Conservation (phyloP, 2,888 invertebrate genomes). For the Parnassius glacialis region DNA sequence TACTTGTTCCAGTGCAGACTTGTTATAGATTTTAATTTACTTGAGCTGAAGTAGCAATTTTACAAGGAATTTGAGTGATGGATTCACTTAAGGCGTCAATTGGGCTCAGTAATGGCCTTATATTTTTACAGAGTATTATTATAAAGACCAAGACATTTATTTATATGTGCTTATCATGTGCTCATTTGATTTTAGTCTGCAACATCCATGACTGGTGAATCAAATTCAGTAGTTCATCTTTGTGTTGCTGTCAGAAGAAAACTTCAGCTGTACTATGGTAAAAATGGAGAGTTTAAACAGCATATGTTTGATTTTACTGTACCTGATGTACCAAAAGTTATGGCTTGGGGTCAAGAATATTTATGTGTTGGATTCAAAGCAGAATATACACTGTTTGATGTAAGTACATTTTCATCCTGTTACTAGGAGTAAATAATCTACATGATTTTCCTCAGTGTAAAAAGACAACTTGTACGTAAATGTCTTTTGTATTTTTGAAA, state of each 20-base stretch:
- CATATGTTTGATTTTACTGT: conserved; percentile 87
- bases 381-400: conserved; percentile 89
- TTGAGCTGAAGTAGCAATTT: no score
- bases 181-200: conserved; percentile 51
- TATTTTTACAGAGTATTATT: no score
- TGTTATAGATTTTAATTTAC: no score
- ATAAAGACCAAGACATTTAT: no score
- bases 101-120: no score
- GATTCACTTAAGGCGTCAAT: no score
- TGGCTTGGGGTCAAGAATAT: conserved; percentile 92
- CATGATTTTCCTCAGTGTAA: no score
- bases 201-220: conserved; percentile 84
- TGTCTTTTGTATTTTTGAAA: no score
- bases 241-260: conserved; percentile 94
- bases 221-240: conserved; percentile 88
- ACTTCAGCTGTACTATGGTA: conserved; percentile 94
- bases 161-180: neutral
- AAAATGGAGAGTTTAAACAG: conserved; percentile 89
- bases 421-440: no score
- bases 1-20: neutral
- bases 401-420: conserved; percentile 55
- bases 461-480: no score
- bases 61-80: no score
- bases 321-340: conserved; percentile 88
- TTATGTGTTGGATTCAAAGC: conserved; percentile 93